Conservation (phyloP, 2,888 invertebrate species). For the Stenurella melanura region DNA sequence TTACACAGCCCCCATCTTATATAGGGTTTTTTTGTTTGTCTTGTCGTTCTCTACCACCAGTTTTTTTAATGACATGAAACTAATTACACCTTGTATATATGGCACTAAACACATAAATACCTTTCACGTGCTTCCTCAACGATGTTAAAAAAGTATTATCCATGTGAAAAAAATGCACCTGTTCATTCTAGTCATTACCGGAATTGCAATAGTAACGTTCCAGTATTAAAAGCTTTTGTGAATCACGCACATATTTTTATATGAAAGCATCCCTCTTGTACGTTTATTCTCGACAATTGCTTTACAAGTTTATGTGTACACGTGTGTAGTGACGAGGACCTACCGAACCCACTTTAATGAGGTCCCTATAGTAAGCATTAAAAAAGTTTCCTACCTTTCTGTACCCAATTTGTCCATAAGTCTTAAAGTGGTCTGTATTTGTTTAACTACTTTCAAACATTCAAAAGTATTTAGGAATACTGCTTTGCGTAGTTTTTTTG, state of each 20-base stretch:
- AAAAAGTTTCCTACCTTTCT: neutral
- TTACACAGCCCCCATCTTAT: too few species aligned
- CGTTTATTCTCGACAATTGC: neutral
- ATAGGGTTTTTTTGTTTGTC: too few species aligned
- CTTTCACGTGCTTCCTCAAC: too few species aligned
- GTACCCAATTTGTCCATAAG: neutral
- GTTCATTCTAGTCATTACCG: neutral
- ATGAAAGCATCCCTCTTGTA: neutral
- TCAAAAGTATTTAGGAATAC: neutral
- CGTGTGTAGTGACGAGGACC: neutral
- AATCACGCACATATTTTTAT: neutral
- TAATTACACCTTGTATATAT: too few species aligned
- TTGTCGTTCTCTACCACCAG: too few species aligned
- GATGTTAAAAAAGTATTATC: neutral
- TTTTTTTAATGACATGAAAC: too few species aligned
- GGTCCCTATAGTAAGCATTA: neutral
- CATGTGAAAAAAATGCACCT: neutral
- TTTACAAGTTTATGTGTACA: neutral
- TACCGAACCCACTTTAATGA: neutral
- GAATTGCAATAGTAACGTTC: neutral
- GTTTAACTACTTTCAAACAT: neutral
- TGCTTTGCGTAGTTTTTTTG: neutral
- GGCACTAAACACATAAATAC: too few species aligned
- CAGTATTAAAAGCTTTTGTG: neutral
- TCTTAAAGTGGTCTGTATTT: neutral